Evolutionary conservation across 2,888 invertebrate species (phyloP), one percentile per base, ranked within the genome.

Genomic region (Callyntrura sp.): DNA sequence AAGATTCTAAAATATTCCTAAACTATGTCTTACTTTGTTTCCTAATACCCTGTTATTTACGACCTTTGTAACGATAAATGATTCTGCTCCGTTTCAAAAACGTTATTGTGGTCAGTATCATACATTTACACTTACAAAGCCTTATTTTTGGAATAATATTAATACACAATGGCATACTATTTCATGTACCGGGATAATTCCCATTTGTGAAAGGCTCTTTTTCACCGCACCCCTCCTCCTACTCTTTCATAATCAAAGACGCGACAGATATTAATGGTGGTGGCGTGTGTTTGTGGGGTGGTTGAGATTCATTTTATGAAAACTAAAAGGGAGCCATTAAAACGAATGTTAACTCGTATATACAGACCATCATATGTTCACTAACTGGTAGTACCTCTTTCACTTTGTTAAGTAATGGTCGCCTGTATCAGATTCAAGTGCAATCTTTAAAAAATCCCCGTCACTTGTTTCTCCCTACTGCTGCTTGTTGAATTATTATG

Each of bases 221-320:
- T 17, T 28, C 78, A 17, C 78, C 45, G 45, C 70, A 70, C 70
- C 70, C 70, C 20, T 70, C n/a, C 35, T 35, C 23, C n/a, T 57
- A 55, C 78, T n/a, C 57, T 35, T 68, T 78, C 55, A 55, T 55
- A 78, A 78, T 55, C 78, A 23, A 35, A 78, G 14, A 25, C 14
- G n/a, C 65, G 88, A 88, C 88, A 88, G 88, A 83, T 73, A 88
- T 88, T 88, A 88, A 88, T 88, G 88, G 78, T 62, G 79, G 60
- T 73, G 76, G 85, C 85, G 73, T 88, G 88, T 84, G 83, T 73
- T 12, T 76, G 82, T 65, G 81, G 6, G 23, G 60, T 60, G 60
- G 60, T 45, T 25, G 51, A 55, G 73, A 73, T 73, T 14, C 43
- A 35, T n/a, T 11, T 12, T 48, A 73, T 83, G 48, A n/a, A 51